Evolutionary conservation across 2,888 invertebrate species (phyloP), one percentile per base, ranked within the genome.

Genomic region (Synanthedon andrenaeformis): DNA sequence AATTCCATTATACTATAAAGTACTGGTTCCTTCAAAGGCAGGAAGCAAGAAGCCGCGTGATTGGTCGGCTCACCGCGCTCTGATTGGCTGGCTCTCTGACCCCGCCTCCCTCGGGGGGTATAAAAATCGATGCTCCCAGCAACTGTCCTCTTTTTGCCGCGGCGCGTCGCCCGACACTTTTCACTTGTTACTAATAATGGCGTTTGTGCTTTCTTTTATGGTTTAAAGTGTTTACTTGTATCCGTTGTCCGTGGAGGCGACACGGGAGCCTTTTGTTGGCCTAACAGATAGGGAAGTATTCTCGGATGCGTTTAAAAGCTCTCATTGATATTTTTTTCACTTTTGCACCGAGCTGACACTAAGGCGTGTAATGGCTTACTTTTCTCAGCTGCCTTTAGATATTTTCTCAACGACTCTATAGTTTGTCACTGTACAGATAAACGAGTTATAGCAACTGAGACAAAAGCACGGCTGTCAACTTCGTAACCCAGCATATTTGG

Each of bases 201-300:
- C 78, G 73, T 77, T 83, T 83, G 80, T 82, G 68, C 76, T 76
- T 69, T 71, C 76, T 79, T 82, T 82, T 79, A 79, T 76, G 70
- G 71, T 66, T 74, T 83, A 80, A 85, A 86, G 80, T 78, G 85
- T 81, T 86, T 85, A 83, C 74, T 82, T 84, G 83, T 82, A 79
- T 76, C 77, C 67, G 75, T 77, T 79, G 81, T 79, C 76, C 74
- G 77, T 69, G 76, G 73, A 75, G 74, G 74, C 76, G 74, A 76
- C 76, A 71, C 75, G 77, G 76, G 76, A 67, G 67, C 62, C 81
- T 77, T 78, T 85, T 84, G 84, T 84, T 76, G 70, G 71, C 66
- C 63, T 61, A 58, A 60, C 64, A 67, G 74, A 72, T 74, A 71
- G 74, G 70, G 51, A 51, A 41, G 73, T 76, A 74, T 74, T 74